phyloP scores from a whole-genome alignment of 2,797 vertebrate genomes.

The Tympanoctomys barrerae region DNA sequence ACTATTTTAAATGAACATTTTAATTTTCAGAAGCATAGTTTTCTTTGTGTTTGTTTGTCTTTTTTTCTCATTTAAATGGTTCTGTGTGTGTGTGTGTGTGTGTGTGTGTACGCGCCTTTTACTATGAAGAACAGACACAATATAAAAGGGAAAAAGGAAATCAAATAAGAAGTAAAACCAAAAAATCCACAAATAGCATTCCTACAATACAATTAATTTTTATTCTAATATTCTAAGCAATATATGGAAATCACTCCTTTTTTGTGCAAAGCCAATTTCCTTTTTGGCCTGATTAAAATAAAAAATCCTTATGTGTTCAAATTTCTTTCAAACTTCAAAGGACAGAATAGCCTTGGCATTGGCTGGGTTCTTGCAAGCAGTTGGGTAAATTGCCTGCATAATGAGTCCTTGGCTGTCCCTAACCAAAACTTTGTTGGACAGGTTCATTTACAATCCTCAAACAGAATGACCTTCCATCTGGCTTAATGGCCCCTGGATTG shows the following conservation, averaged over 20 bases:
- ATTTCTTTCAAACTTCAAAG: conserved; percentile 81
- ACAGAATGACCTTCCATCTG: conserved; percentile 88
- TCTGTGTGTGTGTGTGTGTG: background rate
- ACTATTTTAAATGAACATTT: conserved; percentile 27
- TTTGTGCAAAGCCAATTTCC: conserved; percentile 72
- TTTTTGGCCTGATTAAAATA: conserved; percentile 62
- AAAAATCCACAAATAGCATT: conserved; percentile 40
- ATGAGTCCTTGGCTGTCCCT: conserved; percentile 88
- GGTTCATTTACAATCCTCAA: conserved; percentile 88
- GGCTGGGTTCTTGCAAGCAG: conserved; percentile 75
- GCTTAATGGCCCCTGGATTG: conserved; percentile 85
- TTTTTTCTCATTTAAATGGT: background rate
- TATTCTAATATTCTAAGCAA: conserved; percentile 63
- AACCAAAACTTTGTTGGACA: conserved; percentile 88
- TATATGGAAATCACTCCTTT: conserved; percentile 55
- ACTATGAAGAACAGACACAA: background rate
- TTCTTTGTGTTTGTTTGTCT: background rate
- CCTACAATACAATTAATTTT: conserved; percentile 72
- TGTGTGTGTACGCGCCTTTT: background rate
- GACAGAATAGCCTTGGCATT: conserved; percentile 75
- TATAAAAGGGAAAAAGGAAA: conserved; percentile 20
- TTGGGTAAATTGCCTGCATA: conserved; percentile 85
- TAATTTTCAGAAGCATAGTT: background rate
- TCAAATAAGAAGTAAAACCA: conserved; percentile 28
- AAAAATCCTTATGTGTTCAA: conserved; percentile 67